A percentile compares a stretch with the other conserved stretches of the same genome.
phyloP scores from a whole-genome alignment of 1,140 invertebrate species.

The Nautilus pompilius region DNA sequence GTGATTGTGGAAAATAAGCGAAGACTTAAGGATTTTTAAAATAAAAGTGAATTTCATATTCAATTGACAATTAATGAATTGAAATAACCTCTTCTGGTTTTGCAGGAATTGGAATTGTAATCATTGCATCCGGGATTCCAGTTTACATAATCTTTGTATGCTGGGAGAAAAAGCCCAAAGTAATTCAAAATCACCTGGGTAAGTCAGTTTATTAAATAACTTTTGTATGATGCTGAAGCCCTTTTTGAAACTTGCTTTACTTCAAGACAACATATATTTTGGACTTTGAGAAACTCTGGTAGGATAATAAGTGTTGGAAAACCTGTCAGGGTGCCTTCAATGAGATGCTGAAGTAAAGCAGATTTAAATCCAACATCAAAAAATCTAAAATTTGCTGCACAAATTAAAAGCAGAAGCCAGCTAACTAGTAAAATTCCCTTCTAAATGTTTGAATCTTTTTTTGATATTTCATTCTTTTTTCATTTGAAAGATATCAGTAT shows the following conservation, averaged over 20 bases:
- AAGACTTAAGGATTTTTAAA: too few species aligned
- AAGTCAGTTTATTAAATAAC: conserved; percentile 15
- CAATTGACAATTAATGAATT: background rate
- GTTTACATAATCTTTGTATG: conserved; percentile 82
- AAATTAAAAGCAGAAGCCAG: too few species aligned
- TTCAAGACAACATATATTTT: background rate
- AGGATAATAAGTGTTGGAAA: background rate
- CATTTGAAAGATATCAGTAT: too few species aligned
- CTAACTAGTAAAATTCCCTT: too few species aligned
- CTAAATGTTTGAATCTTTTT: too few species aligned
- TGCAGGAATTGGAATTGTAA: conserved; percentile 44
- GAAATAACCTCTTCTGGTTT: conserved; percentile 3
- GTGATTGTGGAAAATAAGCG: too few species aligned
- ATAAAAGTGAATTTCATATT: background rate
- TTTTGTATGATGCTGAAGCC: background rate
- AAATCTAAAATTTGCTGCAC: too few species aligned
- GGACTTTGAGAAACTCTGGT: background rate
- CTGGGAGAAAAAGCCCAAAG: conserved; percentile 75
- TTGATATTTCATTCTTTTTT: too few species aligned
- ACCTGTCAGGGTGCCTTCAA: background rate
- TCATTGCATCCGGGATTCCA: conserved; percentile 71
- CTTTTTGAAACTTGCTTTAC: background rate
- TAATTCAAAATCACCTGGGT: conserved; percentile 58
- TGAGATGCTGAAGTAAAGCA: background rate
- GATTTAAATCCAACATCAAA: background rate